phyloP scores from a whole-genome alignment of 2,888 invertebrate species.

The Idaea straminata region DNA sequence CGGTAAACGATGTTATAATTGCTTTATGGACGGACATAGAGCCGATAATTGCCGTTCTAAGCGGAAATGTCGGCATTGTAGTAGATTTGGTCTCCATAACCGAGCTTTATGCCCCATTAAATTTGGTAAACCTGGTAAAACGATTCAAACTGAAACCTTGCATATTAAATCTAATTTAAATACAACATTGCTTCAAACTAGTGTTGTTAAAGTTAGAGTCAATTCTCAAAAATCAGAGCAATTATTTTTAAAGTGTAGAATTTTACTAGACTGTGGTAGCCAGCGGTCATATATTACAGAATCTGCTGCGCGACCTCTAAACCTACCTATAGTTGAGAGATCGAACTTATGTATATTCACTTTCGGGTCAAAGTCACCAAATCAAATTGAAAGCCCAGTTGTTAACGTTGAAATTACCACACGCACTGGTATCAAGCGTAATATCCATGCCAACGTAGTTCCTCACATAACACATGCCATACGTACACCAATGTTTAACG shows the following conservation, averaged over 20 bases:
- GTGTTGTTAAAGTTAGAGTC: background rate
- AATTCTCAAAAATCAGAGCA: background rate
- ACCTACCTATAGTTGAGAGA: background rate
- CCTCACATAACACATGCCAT: background rate
- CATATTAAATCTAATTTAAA: no score
- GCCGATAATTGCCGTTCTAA: no score
- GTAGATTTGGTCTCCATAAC: no score
- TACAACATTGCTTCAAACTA: no score
- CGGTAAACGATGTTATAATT: no score
- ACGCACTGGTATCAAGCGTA: conserved; percentile 1
- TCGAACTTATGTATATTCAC: background rate
- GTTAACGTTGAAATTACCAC: background rate
- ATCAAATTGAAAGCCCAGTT: background rate
- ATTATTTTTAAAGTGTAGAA: background rate
- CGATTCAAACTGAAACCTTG: no score
- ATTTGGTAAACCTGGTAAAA: no score
- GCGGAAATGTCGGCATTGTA: no score
- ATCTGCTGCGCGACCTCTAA: background rate
- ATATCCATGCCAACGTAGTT: background rate
- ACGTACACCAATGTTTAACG: background rate
- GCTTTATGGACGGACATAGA: no score
- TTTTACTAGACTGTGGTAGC: background rate
- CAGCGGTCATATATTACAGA: conserved; percentile 2
- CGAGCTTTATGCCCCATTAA: no score
- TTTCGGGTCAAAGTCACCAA: background rate